These are phyloP conservation scores for Mycogona germanica DNA, from an alignment of 2,888 invertebrate species.

Conservation along the genomic window DNA sequence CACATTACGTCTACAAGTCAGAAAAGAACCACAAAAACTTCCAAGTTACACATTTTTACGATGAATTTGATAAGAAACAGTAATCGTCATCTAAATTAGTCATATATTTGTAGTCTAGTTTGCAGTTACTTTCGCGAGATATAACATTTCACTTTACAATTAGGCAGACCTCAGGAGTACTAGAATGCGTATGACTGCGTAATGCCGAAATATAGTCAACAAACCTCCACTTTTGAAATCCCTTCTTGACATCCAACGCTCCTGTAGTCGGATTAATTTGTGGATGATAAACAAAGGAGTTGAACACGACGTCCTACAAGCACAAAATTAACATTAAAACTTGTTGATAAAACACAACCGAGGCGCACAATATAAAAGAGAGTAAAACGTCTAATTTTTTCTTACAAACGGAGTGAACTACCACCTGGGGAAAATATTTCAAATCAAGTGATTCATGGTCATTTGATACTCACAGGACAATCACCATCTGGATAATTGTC, in stretches of 20 bases:
- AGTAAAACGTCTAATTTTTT: no score
- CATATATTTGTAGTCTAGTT: no score
- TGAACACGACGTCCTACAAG: constrained; percentile 65
- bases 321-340: constrained; percentile 10
- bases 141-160: no score
- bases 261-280: constrained; percentile 64
- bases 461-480: constrained; percentile 51
- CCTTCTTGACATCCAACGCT: constrained; percentile 59
- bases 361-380: no score
- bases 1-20: constrained; percentile 43
- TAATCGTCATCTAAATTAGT: no score
- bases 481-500: constrained; percentile 75
- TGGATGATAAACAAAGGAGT: constrained; percentile 76
- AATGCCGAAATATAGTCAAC: no score
- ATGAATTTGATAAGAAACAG: no score
- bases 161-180: neutral
- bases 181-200: no score
- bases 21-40: neutral
- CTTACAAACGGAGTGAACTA: no score
- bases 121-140: no score
- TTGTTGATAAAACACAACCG: neutral
- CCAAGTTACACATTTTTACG: constrained; percentile 11
- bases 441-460: no score
- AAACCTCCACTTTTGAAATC: constrained; percentile 70
- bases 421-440: no score